phyloP scores from a whole-genome alignment of 2,113 vertebrate species.

The Percopsis transmontana region DNA sequence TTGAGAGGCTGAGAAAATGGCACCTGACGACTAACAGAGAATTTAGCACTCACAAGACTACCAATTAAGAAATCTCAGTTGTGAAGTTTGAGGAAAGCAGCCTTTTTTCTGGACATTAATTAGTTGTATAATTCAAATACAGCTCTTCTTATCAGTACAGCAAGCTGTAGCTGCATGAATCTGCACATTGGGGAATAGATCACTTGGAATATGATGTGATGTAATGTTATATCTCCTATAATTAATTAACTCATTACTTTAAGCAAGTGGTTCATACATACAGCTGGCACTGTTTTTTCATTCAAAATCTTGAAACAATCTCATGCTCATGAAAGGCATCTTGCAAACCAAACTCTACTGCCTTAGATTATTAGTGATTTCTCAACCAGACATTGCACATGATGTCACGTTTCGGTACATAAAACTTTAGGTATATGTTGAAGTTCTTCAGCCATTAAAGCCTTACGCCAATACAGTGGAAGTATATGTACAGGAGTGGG shows the following conservation, averaged over 20 bases:
- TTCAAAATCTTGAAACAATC: no score
- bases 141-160: not conserved
- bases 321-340: no score
- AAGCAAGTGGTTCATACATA: no score
- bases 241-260: no score
- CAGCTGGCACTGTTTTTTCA: no score
- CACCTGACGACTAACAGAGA: constrained; percentile 57
- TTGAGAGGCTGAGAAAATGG: constrained; percentile 36
- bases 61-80: constrained; percentile 20
- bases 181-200: not conserved
- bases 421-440: no score
- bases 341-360: no score
- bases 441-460: not conserved
- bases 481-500: constrained; percentile 1
- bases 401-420: no score
- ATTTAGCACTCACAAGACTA: constrained; percentile 47
- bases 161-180: not conserved
- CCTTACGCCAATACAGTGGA: not conserved
- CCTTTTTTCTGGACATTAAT: not conserved
- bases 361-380: no score
- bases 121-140: not conserved
- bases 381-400: no score
- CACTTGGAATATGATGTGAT: no score
- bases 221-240: no score
- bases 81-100: constrained; percentile 9